A percentile compares a stretch with the other conserved stretches of the same genome.
Evolutionary conservation across 1,140 invertebrate species (phyloP).

Genomic region (Metopolophium dirhodum): DNA sequence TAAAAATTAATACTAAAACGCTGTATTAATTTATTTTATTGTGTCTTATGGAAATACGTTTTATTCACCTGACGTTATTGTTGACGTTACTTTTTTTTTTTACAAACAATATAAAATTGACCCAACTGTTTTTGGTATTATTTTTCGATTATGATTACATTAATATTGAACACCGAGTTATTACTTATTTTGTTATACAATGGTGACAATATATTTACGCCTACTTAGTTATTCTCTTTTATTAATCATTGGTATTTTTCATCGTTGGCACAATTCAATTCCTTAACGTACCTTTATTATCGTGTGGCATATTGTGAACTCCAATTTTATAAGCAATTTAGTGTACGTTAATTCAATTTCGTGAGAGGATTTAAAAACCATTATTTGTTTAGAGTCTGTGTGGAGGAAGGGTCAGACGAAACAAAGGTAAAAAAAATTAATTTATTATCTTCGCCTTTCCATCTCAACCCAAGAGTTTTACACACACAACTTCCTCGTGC

Average conservation of each 20-base stretch:
- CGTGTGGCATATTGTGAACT: neutral
- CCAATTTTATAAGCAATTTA: constrained; percentile 16
- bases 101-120: neutral
- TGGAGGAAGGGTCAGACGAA: neutral
- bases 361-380: neutral
- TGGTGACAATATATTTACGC: neutral
- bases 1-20: constrained; percentile 7
- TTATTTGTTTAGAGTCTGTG: neutral
- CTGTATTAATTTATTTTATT: neutral
- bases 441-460: neutral
- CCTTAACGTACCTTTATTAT: neutral
- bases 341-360: constrained; percentile 8
- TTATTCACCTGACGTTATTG: neutral
- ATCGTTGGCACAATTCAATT: neutral
- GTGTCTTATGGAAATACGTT: neutral
- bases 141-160: neutral
- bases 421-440: neutral
- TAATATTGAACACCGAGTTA: neutral
- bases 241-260: neutral
- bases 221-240: neutral
- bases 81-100: neutral
- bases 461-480: neutral
- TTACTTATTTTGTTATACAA: neutral
- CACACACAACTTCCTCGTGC: neutral
- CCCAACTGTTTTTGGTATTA: neutral